Base-by-base conservation (phyloP, 1,140 invertebrate genomes). In the Phenacoccus solenopsis region DNA sequence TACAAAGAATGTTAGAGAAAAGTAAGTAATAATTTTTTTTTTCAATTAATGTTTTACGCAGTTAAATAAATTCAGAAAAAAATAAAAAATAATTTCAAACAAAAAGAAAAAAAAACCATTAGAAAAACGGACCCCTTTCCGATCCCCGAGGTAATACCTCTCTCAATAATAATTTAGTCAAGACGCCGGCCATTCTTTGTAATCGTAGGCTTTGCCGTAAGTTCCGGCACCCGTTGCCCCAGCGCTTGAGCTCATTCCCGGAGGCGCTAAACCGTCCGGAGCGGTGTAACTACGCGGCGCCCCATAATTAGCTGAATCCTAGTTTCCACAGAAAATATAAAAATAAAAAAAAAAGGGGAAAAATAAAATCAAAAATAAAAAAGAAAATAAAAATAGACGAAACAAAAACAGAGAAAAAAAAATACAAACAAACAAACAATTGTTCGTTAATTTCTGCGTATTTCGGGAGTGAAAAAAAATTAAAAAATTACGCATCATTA, bases 151-250 rank as follows among this genome's bases (percentile, higher is more conserved):
- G 59, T 22, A 64, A 24, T 22, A 64, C 59, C 59, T 25, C 59
- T 64, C 9, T 64, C 59, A 64, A 64, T 64, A 64, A 64, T 64
- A 64, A 64, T 64, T 64, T 64, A 76, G 82, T 84, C 82, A 83
- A 81, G 82, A 83, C 76, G 82, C 80, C 78, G 81, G 81, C 82
- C 82, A 84, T 78, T 84, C 82, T 81, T 83, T 83, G 79, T 81
- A 83, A 79, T 84, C 82, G 80, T 82, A 84, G 75, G 79, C 78
- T 81, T 82, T 81, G 76, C 80, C 81, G 76, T 84, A 84, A 80
- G 82, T 81, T 81, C 81, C 82, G 81, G 81, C 81, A 76, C 69
- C 82, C 81, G 81, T 81, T 76, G 70, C 78, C 80, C 77, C 79
- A 81, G 76, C 80, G 21, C 22, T 27, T 25, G 59, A 64, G 25